A percentile compares a stretch with the other conserved stretches of the same genome.
phyloP scores from a whole-genome alignment of 2,888 invertebrate genomes.

The Dynastes hyllus region DNA sequence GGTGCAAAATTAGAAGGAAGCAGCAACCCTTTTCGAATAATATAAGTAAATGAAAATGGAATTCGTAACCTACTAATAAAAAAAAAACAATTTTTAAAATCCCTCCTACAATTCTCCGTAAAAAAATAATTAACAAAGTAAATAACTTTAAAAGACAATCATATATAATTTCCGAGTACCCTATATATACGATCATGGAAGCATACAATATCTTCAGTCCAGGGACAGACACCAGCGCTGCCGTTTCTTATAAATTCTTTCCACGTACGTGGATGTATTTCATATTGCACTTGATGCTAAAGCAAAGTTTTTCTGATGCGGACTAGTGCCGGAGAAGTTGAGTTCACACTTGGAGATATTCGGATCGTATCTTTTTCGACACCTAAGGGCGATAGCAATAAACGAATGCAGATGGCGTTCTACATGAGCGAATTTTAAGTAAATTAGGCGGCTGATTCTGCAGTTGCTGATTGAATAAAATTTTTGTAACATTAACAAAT shows the following conservation, averaged over 20 bases:
- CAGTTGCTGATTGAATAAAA: too few relatives aligned
- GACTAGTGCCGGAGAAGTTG: not conserved
- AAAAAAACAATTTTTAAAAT: too few relatives aligned
- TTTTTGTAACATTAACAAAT: too few relatives aligned
- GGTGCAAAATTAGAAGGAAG: too few relatives aligned
- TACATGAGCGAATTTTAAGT: not conserved
- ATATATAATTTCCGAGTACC: not conserved
- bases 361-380: constrained; percentile 32
- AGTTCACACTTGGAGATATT: constrained; percentile 20
- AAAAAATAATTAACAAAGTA: too few relatives aligned
- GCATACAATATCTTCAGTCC: not conserved
- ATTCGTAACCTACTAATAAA: too few relatives aligned
- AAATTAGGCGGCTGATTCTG: not conserved
- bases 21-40: too few relatives aligned
- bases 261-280: constrained; percentile 40
- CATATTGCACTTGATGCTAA: constrained; percentile 42
- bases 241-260: constrained; percentile 41
- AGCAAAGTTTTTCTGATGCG: constrained; percentile 5
- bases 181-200: not conserved
- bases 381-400: not conserved
- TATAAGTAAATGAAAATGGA: too few relatives aligned
- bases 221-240: not conserved
- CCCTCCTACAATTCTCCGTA: too few relatives aligned
- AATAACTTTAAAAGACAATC: not conserved
- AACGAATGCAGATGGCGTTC: too few relatives aligned